Evolutionary conservation across 2,888 invertebrate species (phyloP).

Genomic region (Lamellibrachia satsuma): DNA sequence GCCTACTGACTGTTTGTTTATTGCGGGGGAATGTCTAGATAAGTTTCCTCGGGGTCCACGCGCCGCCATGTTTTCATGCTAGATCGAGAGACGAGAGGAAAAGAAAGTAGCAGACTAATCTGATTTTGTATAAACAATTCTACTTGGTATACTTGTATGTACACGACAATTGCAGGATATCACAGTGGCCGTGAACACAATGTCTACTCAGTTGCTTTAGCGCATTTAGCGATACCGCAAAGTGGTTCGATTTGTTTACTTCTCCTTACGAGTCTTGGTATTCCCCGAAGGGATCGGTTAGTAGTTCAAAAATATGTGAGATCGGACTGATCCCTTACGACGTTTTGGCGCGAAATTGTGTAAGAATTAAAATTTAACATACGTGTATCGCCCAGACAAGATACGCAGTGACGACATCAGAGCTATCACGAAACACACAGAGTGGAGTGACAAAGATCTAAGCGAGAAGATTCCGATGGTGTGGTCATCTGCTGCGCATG

Average conservation of each 20-base stretch:
- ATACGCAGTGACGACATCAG: too few species aligned
- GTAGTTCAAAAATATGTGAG: background rate
- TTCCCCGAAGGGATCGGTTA: background rate
- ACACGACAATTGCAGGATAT: background rate
- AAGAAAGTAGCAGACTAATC: background rate
- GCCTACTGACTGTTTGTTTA: background rate
- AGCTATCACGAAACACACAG: too few species aligned
- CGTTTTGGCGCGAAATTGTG: background rate
- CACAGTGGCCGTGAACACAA: background rate
- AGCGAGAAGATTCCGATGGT: too few species aligned
- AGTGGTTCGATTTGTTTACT: background rate
- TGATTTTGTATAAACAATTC: background rate
- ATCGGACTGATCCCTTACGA: background rate
- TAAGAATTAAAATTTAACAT: too few species aligned
- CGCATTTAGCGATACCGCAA: background rate
- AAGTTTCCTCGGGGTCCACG: background rate
- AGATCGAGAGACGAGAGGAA: background rate
- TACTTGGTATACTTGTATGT: background rate
- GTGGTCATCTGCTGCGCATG: too few species aligned
- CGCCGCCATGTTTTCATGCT: conserved; percentile 5
- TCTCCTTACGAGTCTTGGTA: conserved; percentile 12
- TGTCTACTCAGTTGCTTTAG: background rate
- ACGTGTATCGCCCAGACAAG: too few species aligned
- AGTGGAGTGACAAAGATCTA: too few species aligned
- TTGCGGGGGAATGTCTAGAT: background rate